Evolutionary conservation across 2,797 vertebrate genomes (phyloP).

Genomic region (Etheostoma perlongum): DNA sequence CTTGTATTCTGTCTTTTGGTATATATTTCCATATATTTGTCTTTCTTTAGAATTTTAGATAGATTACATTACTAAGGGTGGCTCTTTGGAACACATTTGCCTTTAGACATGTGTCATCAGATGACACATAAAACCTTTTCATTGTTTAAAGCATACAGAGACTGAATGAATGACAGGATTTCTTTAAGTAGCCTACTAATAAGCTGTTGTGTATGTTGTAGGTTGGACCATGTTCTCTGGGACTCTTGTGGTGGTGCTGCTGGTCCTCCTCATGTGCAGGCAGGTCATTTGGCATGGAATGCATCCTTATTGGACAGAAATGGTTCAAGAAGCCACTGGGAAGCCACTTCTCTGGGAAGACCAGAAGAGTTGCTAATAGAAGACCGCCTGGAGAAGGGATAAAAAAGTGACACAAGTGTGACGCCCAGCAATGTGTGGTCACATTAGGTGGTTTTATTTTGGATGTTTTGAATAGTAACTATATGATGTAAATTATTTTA

Average conservation of each 20-base stretch:
- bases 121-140: too few relatives aligned
- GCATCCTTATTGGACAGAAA: conserved; percentile 81
- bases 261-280: conserved; percentile 83
- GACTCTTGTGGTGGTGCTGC: conserved; percentile 83
- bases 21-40: too few relatives aligned
- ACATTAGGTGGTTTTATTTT: too few relatives aligned
- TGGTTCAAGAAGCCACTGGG: conserved; percentile 66
- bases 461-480: too few relatives aligned
- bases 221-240: conserved; percentile 81
- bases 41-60: too few relatives aligned
- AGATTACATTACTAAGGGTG: too few relatives aligned
- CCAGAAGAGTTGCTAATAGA: not conserved
- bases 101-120: not conserved
- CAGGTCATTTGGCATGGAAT: conserved; percentile 87
- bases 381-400: conserved; percentile 1
- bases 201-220: conserved; percentile 2
- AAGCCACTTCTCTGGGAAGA: conserved; percentile 28
- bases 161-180: not conserved
- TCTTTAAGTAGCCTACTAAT: conserved; percentile 3
- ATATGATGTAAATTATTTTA: too few relatives aligned
- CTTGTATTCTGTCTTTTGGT: too few relatives aligned
- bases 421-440: too few relatives aligned
- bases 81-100: too few relatives aligned
- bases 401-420: not conserved
- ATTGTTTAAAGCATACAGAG: not conserved